phyloP scores from a whole-genome alignment of 1,140 invertebrate species.

The Achatina immaculata region DNA sequence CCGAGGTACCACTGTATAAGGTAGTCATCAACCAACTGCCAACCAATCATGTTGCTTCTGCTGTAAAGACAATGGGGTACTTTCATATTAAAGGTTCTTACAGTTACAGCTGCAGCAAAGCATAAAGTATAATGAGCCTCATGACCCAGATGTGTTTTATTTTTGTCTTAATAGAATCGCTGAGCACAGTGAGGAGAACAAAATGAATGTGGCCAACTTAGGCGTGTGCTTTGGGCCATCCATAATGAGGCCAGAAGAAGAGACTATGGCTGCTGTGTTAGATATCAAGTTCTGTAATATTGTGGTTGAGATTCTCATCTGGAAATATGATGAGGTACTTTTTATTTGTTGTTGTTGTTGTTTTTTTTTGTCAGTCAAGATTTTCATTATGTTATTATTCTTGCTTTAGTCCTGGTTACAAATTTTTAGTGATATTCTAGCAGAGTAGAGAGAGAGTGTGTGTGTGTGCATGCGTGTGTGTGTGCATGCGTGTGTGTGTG shows the following conservation, averaged over 20 bases:
- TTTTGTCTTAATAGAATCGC: conserved; percentile 77
- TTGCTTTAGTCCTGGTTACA: too few species aligned
- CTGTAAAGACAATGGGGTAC: too few species aligned
- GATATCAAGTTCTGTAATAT: conserved; percentile 99
- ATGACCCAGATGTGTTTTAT: neutral
- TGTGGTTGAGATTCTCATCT: conserved; percentile 95
- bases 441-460: too few species aligned
- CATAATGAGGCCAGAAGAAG: conserved; percentile 91
- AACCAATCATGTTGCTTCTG: too few species aligned
- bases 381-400: neutral
- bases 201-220: conserved; percentile 97
- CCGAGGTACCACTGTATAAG: too few species aligned
- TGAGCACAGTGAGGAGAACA: conserved; percentile 87
- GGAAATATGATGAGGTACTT: conserved; percentile 86
- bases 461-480: too few species aligned
- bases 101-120: too few species aligned
- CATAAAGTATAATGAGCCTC: too few species aligned
- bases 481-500: too few species aligned
- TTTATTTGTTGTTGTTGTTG: neutral
- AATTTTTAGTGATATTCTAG: too few species aligned
- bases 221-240: conserved; percentile 99
- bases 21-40: too few species aligned
- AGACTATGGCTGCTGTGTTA: conserved; percentile 96
- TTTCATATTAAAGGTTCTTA: too few species aligned
- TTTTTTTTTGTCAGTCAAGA: neutral